Evolutionary conservation across 1,140 invertebrate species (phyloP), one percentile per base, ranked within the genome.

Genomic region (Nomia melanderi): DNA sequence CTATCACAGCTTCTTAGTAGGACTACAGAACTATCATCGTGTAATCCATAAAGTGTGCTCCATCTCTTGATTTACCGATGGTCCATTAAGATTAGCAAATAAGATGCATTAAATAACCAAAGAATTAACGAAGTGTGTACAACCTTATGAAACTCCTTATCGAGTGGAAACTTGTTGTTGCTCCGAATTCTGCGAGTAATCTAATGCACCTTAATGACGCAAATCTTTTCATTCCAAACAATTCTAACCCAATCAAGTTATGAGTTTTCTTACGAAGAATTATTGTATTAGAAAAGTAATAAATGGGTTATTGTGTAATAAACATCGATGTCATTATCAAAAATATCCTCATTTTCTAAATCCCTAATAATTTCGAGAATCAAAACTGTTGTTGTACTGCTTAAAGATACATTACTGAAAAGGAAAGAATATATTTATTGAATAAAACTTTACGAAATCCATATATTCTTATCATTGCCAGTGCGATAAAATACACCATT

Each of bases 161-260:
- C 14, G n/a, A 85, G 77, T 57, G 71, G 72, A 86, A 85, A 72
- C 39, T 70, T 81, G 71, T 76, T 72, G 59, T 77, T 77, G 27
- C 56, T 53, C 33, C 44, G 74, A 50, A 71, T 83, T 73, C 56
- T 62, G 63, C n/a, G n/a, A 47, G 31, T 60, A 27, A 77, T 77
- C 65, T 82, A 74, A 29, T 75, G 27, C 65, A 78, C 47, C 66
- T 66, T 74, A 50, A 69, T 67, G 31, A 75, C 79, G 59, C 79
- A 77, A 82, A 81, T 88, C 41, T 88, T 78, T 87, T 86, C 88
- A 89, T 89, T 89, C 86, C 88, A 80, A 84, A 70, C 79, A 83
- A 76, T 83, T 84, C 77, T 87, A 86, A 84, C 59, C 62, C 70
- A 76, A 64, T 69, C 56, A 39, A 72, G 64, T 82, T 80, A 74